Evolutionary conservation across 2,888 invertebrate species (phyloP).

Genomic region (Falcaria lacertinaria): DNA sequence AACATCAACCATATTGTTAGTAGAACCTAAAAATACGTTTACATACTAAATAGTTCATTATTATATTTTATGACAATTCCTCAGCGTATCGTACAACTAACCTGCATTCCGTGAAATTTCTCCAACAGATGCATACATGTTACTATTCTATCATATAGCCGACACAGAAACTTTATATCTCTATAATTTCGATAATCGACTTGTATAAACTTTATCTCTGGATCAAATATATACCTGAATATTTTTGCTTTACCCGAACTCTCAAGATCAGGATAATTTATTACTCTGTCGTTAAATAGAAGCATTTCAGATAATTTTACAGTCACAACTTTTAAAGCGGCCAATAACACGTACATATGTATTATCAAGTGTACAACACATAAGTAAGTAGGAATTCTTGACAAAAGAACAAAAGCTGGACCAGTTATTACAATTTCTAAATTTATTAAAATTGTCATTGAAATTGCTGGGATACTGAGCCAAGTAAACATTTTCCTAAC

Average conservation of each 20-base stretch:
- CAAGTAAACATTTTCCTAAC: conserved; percentile 37
- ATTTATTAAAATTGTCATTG: conserved; percentile 23
- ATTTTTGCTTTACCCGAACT: conserved; percentile 3
- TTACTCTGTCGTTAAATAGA: conserved; percentile 9
- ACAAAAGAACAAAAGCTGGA: conserved; percentile 30
- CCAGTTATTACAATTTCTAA: conserved; percentile 28
- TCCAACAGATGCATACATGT: conserved; percentile 43
- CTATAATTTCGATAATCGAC: conserved; percentile 5
- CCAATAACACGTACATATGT: conserved; percentile 38
- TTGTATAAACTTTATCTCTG: conserved; percentile 25
- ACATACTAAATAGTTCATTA: not conserved
- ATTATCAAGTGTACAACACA: conserved; percentile 36
- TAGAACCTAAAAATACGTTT: conserved; percentile 28
- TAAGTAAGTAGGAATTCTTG: conserved; percentile 41
- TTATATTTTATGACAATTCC: not conserved
- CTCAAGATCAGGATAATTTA: conserved; percentile 4
- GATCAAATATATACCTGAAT: conserved; percentile 23
- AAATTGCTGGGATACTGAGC: conserved; percentile 19
- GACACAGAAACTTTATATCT: conserved; percentile 35
- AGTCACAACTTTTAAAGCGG: conserved; percentile 37
- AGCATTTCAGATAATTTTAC: conserved; percentile 19
- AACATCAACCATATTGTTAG: conserved; percentile 52
- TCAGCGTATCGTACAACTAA: conserved; percentile 7
- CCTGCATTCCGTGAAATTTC: conserved; percentile 42
- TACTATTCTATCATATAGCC: conserved; percentile 43